Percentiles rank a stretch among this genome's conserved stretches.
Evolutionary conservation across 1,140 invertebrate species (phyloP).

Genomic region (Vanessa tameamea): DNA sequence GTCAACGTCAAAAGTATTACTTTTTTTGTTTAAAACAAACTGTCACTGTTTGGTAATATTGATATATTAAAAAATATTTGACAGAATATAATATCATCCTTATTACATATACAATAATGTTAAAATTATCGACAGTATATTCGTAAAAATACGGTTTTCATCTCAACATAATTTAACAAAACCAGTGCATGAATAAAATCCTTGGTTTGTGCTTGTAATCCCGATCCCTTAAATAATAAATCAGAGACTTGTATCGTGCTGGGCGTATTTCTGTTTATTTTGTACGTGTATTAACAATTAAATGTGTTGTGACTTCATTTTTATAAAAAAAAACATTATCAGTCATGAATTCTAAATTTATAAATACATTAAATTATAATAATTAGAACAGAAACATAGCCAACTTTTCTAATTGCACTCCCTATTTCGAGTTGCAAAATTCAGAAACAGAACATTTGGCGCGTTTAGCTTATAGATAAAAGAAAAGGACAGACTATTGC

Average conservation of each 20-base stretch:
- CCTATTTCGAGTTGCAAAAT: neutral
- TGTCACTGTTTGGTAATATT: too few species aligned
- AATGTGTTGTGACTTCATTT: neutral
- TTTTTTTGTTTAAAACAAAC: too few species aligned
- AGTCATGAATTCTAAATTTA: neutral
- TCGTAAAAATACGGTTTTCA: conserved; percentile 4
- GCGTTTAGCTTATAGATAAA: neutral
- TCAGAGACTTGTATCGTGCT: conserved; percentile 19
- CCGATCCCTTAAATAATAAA: conserved; percentile 38
- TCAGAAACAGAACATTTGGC: neutral
- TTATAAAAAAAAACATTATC: neutral
- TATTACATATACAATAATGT: neutral
- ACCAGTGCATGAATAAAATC: conserved; percentile 19
- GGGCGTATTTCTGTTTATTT: conserved; percentile 15
- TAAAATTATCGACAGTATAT: neutral
- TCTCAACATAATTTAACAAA: conserved; percentile 16
- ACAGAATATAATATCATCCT: too few species aligned
- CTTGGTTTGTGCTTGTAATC: conserved; percentile 28
- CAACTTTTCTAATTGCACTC: neutral
- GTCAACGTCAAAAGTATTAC: neutral
- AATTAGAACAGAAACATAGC: neutral
- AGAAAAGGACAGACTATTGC: neutral
- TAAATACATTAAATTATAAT: neutral
- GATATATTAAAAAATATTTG: too few species aligned
- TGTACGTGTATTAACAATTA: conserved; percentile 2